Conservation (phyloP, 2,113 vertebrate genomes). For the Rhinopomastus cyanomelas region DNA sequence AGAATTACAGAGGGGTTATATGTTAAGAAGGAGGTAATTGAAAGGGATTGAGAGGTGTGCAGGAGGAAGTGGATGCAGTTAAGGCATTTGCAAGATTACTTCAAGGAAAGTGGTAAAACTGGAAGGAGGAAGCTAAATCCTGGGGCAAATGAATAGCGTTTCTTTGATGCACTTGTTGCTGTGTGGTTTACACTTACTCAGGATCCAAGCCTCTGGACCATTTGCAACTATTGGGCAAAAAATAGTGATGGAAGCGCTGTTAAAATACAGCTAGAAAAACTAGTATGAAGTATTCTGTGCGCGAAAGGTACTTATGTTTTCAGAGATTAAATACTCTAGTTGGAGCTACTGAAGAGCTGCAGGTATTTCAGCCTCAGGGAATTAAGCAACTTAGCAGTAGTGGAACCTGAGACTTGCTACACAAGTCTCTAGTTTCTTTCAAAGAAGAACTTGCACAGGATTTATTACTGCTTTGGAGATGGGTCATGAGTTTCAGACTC, state of each 20-base stretch:
- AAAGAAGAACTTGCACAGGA: background rate
- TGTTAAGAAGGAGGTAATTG: conserved; percentile 53
- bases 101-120: conserved; percentile 26
- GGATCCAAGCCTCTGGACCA: background rate
- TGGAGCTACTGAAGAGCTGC: background rate
- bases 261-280: conserved; percentile 3
- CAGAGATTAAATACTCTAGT: background rate
- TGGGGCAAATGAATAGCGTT: background rate
- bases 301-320: background rate
- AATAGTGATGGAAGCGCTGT: background rate
- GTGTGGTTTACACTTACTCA: background rate
- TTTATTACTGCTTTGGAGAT: background rate
- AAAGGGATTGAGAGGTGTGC: conserved; percentile 20
- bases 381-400: background rate
- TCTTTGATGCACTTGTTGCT: background rate
- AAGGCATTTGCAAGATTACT: conserved; percentile 40
- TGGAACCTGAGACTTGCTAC: background rate
- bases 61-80: conserved; percentile 39
- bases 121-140: conserved; percentile 8
- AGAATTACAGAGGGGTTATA: conserved; percentile 47
- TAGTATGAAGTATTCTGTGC: background rate
- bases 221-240: background rate
- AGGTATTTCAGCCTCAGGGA: background rate
- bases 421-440: background rate
- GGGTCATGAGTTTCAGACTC: background rate